phyloP scores from a whole-genome alignment of 2,888 invertebrate species.

The Actias luna region DNA sequence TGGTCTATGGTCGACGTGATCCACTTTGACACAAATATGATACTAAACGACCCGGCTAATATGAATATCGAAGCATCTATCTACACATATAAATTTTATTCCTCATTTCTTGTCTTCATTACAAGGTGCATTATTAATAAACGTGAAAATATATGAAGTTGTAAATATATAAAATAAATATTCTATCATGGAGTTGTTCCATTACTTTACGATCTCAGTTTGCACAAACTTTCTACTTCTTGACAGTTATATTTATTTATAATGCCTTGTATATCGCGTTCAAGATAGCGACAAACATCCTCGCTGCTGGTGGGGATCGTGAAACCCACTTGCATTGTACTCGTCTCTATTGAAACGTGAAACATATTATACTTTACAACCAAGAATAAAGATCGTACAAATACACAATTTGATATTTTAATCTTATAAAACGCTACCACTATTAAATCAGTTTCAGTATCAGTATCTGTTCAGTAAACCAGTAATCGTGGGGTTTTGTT shows the following conservation, averaged over 20 bases:
- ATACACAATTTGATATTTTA: constrained; percentile 60
- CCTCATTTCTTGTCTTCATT: background rate
- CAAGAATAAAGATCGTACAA: constrained; percentile 32
- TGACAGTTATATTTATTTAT: constrained; percentile 76
- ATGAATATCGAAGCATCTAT: too few species aligned
- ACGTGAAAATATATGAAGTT: background rate
- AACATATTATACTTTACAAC: constrained; percentile 54
- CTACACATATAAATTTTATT: background rate
- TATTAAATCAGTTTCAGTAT: background rate
- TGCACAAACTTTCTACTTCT: constrained; percentile 55
- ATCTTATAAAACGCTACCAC: constrained; percentile 29
- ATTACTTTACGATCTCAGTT: constrained; percentile 58
- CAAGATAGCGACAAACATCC: constrained; percentile 32
- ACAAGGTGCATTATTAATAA: background rate
- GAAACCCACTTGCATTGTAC: constrained; percentile 47
- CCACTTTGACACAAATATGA: too few species aligned
- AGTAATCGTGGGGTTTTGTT: too few species aligned
- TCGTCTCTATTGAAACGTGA: constrained; percentile 48
- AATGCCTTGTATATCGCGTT: constrained; percentile 54
- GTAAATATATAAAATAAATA: constrained; percentile 35
- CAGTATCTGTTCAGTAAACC: background rate
- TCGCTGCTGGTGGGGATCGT: constrained; percentile 22
- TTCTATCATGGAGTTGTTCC: constrained; percentile 70
- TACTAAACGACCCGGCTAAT: too few species aligned
- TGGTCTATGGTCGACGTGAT: too few species aligned